Percentiles rank a stretch among this genome's conserved stretches.
These are phyloP conservation scores for Acronicta alni DNA, from an alignment of 2,888 invertebrate genomes.

Conservation along the genomic window DNA sequence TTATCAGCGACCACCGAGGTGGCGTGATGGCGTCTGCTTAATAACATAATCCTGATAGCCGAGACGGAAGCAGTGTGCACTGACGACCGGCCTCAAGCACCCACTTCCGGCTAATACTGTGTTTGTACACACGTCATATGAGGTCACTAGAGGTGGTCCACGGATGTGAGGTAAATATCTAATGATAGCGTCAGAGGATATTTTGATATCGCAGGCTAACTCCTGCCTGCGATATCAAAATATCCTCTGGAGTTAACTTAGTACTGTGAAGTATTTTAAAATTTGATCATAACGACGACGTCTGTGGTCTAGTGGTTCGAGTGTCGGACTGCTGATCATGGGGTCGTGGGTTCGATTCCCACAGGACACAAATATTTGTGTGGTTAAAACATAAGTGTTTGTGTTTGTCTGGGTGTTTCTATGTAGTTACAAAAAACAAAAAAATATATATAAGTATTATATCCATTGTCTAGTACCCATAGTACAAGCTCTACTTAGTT, in stretches of 20 bases:
- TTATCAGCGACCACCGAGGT: conserved; percentile 75
- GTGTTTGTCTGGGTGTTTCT: no score
- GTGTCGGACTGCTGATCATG: no score
- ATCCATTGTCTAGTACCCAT: no score
- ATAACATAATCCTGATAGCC: conserved; percentile 82
- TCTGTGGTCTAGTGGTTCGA: no score
- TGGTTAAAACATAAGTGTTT: no score
- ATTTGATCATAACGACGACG: no score
- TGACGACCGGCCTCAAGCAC: conserved; percentile 66
- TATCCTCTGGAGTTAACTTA: not conserved
- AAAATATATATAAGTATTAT: no score
- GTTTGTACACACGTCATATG: conserved; percentile 40
- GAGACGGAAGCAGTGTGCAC: conserved; percentile 76
- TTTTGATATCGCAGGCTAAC: conserved; percentile 3
- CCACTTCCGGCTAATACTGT: conserved; percentile 68
- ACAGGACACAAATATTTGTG: no score
- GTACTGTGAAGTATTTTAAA: not conserved
- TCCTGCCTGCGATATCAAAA: no score
- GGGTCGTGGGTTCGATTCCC: no score
- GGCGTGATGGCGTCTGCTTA: conserved; percentile 74
- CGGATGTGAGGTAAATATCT: conserved; percentile 26
- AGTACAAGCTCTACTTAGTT: no score
- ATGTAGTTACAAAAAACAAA: no score
- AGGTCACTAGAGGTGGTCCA: conserved; percentile 56
- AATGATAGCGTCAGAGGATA: conserved; percentile 1